Percentiles rank a stretch among this genome's conserved stretches.
These are phyloP conservation scores for Hedya salicella DNA, from an alignment of 2,888 invertebrate species.

Conservation along the genomic window DNA sequence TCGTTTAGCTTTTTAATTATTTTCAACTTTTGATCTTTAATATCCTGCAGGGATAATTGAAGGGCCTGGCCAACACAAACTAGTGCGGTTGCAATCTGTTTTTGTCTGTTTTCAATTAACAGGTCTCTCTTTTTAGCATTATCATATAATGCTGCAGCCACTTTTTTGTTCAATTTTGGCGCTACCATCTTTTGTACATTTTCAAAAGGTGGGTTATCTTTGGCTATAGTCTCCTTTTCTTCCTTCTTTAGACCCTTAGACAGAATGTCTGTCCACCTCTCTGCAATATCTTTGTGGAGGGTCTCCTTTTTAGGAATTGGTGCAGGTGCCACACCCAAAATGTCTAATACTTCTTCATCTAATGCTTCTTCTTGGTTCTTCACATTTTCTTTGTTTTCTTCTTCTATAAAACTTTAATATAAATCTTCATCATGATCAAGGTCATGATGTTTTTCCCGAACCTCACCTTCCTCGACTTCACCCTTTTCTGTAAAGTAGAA, in stretches of 20 bases:
- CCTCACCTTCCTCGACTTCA: neutral
- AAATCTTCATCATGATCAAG: too few relatives aligned
- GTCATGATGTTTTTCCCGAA: neutral
- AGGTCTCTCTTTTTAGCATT: neutral
- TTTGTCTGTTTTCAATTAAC: neutral
- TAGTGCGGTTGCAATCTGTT: neutral
- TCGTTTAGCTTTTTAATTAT: neutral
- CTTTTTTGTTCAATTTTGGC: neutral
- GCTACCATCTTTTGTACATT: neutral
- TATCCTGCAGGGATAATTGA: neutral
- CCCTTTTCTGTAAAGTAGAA: neutral
- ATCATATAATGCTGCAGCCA: neutral
- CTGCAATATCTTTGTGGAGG: too few relatives aligned
- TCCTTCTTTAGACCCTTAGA: neutral
- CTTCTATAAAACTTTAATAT: neutral
- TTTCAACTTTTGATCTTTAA: neutral
- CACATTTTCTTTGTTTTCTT: neutral
- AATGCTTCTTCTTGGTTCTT: neutral
- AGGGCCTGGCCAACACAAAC: neutral
- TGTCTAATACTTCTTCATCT: neutral
- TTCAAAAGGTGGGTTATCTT: conserved; percentile 2
- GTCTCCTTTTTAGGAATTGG: too few relatives aligned
- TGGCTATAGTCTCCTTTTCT: neutral
- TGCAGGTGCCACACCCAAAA: too few relatives aligned
- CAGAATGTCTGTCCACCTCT: neutral